Evolutionary conservation across 2,113 vertebrate genomes (phyloP).

Genomic region (Zootoca vivipara): DNA sequence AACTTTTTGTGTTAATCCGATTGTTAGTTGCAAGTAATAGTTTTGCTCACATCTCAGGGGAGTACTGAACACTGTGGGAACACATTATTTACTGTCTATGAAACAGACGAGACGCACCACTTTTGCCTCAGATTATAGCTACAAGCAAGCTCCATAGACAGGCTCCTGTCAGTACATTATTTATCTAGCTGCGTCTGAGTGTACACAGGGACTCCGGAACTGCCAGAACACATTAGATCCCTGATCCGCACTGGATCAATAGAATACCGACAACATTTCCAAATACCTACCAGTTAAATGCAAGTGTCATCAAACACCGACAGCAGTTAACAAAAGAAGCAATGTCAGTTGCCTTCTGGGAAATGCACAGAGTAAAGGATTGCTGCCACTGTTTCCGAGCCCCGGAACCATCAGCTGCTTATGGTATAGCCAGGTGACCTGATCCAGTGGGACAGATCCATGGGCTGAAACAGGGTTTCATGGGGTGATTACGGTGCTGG

Average conservation of each 20-base stretch:
- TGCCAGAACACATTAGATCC: background rate
- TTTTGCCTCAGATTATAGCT: slow-evolving; percentile 1
- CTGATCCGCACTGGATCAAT: background rate
- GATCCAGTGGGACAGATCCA: no score
- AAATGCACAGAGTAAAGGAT: background rate
- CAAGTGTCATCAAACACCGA: background rate
- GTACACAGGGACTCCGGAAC: background rate
- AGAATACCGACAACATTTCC: background rate
- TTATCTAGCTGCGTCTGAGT: background rate
- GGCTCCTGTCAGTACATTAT: background rate
- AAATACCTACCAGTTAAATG: background rate
- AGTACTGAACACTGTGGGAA: background rate
- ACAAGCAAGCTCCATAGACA: background rate
- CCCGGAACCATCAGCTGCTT: no score
- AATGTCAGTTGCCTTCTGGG: background rate
- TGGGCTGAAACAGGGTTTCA: no score
- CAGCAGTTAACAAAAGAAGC: background rate
- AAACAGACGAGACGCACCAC: background rate
- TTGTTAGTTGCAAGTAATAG: background rate
- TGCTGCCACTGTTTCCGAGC: no score
- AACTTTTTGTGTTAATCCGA: background rate
- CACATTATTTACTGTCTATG: background rate
- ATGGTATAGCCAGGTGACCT: no score
- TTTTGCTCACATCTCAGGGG: no score
- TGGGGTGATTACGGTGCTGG: background rate